Base-by-base conservation (phyloP, 2,797 vertebrate genomes). In the Caiman crocodilus region DNA sequence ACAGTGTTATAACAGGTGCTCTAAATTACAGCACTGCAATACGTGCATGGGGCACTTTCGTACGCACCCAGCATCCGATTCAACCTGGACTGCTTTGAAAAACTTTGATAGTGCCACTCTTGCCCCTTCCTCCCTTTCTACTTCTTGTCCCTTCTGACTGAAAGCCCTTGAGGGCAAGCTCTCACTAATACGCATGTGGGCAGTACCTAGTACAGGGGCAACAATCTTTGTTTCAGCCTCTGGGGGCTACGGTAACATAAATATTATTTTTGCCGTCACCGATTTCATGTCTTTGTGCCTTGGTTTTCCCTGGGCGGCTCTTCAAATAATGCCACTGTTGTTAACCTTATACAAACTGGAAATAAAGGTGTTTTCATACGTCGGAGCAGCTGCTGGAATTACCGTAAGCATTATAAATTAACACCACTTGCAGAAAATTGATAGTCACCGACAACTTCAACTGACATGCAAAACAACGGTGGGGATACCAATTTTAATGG, bases 401-500 rank as follows among this genome's bases (percentile, higher is more conserved):
- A 15, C 42, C 42, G 42, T 3, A 50, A 73, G 69, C 35, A 50
- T 14, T 73, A 8, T 50, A 73, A 14, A 25, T 73, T 26, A 73
- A 65, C 7, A 59, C 15, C 20, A 21, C 58, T 16, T 23, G 20
- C 23, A 23, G 9, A 23, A 25, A 42, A 35, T 23, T 15, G 69
- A 23, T 14, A 50, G 42, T 50, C 35, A 65, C 60, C 18, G 35
- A 88, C 59, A 79, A 28, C 67, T 50, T 5, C 42, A 28, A 64
- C 57, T 73, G 42, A 14, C 35, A 50, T 35, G 42, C 18, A n/a
- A 65, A 65, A 65, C 28, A 30, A 65, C 64, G 30, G 23, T 25
- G 14, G 23, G 16, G 35, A 25, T 73, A 73, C 69, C 25, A 18
- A 61, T 82, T 94, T 50, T 50, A 94, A 92, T 92, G 89, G 87